Evolutionary conservation across 2,888 invertebrate species (phyloP), one percentile per base, ranked within the genome.

Genomic region (Sesia apiformis): DNA sequence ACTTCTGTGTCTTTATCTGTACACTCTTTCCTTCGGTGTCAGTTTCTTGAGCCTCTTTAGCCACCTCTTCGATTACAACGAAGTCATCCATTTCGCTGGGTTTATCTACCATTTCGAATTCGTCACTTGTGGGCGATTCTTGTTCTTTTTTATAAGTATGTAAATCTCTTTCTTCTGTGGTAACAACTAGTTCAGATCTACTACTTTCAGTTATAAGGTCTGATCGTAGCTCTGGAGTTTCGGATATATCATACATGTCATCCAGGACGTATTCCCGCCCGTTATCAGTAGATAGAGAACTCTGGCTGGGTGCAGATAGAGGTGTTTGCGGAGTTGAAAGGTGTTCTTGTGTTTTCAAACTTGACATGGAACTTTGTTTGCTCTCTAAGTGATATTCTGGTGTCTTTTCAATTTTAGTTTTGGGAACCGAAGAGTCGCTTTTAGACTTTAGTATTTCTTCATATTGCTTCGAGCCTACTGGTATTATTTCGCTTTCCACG

Each of bases 61-160:
- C 96, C 1, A 96, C 96, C 78, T 96, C 96, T 83, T 96, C 96
- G 60, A 96, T 94, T 0, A 96, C 95, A 0, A 96, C 95, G 71
- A 96, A 96, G 66, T 96, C 96, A 69, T 96, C 96, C 63, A 95
- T 94, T 63, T 96, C 92, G 70, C 95, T 95, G 0, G 96, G 96
- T 71, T 95, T 96, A 65, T 96, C 96, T 1, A 96, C 90, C 90
- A 96, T 92, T 90, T 96, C 96, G 76, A 96, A 96, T 39, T 96
- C 96, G 74, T 96, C 96, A 67, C 94, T 94, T 5, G 92, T 93
- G 0, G 95, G 95, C 0, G 96, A 96, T 63, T 95, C 94, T 60
- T 91, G 91, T 66, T 90, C 91, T 64, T 91, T 91, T 60, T 91
- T 91, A 53, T 78, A 81, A 5, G 71, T 87, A 38, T 90, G 90